Evolutionary conservation across 1,140 invertebrate genomes (phyloP), one percentile per base, ranked within the genome.

Genomic region (Polyergus mexicanus): DNA sequence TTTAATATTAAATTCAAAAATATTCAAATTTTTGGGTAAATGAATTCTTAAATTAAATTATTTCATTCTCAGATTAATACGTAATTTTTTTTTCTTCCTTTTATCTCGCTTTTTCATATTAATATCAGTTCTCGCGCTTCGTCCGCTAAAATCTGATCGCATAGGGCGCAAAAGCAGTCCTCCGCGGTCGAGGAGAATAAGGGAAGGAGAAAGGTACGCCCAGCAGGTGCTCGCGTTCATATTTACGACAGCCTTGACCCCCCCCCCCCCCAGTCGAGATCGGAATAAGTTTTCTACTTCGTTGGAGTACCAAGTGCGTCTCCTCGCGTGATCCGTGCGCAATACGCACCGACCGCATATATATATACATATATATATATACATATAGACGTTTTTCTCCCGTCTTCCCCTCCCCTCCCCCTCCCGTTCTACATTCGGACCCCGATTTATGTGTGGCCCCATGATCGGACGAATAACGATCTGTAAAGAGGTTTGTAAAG

Each of bases 401-500:
- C 13, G 13, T 62, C 56, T 41, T 32, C 8, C 22, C 22, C 5
- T 13, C n/a, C 60, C 3, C 44, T n/a, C 28, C 13, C 35, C 32
- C 10, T 19, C 6, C 35, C 65, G 1, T 65, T 78, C n/a, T 19
- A n/a, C 63, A 56, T 80, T 76, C 81, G 89, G 41, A 38, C 35
- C 19, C 80, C 89, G 89, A 90, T 90, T 90, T 93, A 94, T 94
- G 93, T 93, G 92, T 94, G 93, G 93, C 93, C 92, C 90, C 86
- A 25, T 47, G 89, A 91, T 92, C 89, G 89, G 85, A 92, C 92
- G 92, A 94, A 93, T 95, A 95, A 95, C 94, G 93, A 95, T 94
- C 94, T 94, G 94, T 94, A 95, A 95, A 94, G 94, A 94, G 93
- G 94, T 95, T 94, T 94, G 93, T 94, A 94, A 92, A 94, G 93